Conservation (phyloP, 1,140 invertebrate species). For the Pseudomyrmex gracilis region DNA sequence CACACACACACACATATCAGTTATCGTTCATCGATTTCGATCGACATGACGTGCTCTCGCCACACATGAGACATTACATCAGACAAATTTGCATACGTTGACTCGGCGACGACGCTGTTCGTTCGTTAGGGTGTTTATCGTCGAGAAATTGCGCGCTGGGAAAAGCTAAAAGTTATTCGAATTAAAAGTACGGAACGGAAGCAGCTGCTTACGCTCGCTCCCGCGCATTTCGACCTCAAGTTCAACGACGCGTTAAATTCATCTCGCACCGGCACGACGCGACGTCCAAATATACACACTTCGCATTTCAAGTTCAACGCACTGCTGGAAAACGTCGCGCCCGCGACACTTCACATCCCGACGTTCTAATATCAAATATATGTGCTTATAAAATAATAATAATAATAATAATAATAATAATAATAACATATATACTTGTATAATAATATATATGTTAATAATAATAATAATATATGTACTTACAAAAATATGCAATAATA, state of each 20-base stretch:
- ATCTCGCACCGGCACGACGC: conserved; percentile 47
- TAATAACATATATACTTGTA: too few species aligned
- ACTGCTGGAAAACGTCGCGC: conserved; percentile 22
- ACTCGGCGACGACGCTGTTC: conserved; percentile 8
- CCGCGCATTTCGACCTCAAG: conserved; percentile 67
- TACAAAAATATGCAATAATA: background rate
- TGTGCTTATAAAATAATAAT: too few species aligned
- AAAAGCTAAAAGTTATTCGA: conserved; percentile 68
- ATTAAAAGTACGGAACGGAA: conserved; percentile 77
- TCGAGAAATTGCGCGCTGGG: conserved; percentile 31
- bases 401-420: too few species aligned
- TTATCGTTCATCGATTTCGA: conserved; percentile 15
- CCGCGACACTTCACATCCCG: conserved; percentile 7
- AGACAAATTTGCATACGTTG: conserved; percentile 23
- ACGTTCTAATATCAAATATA: background rate
- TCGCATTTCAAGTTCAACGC: conserved; percentile 74
- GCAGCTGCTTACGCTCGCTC: conserved; percentile 72
- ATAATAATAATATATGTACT: too few species aligned
- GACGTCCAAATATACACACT: conserved; percentile 71
- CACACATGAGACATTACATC: background rate
- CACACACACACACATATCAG: background rate
- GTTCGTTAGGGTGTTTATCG: conserved; percentile 13
- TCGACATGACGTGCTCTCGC: background rate
- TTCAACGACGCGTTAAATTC: conserved; percentile 78
- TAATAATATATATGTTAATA: too few species aligned